Base-by-base conservation (phyloP, 2,888 invertebrate species). In the Lasioglossum lativentre region DNA sequence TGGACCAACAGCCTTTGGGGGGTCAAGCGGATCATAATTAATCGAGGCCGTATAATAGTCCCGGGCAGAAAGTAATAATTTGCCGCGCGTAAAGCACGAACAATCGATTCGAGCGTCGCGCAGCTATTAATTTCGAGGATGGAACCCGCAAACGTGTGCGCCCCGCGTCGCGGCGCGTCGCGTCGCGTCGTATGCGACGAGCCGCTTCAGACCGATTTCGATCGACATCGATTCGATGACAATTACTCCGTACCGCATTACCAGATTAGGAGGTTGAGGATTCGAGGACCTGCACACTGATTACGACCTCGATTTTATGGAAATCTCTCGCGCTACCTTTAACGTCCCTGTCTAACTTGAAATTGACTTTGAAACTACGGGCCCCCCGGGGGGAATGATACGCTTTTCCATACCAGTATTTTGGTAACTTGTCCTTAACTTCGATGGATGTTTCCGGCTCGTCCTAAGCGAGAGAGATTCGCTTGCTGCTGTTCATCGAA, bases 351-450 rank as follows among this genome's bases (percentile, higher is more conserved):
- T 74, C 52, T 34, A 82, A 78, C 83, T 84, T 84, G 59, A 84
- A 84, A 84, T 84, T 84, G 82, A 84, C 83, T 84, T 84, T 30
- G 77, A 70, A 84, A 84, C 83, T 84, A 82, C 68, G 27, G 16
- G 23, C 52, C 10, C 16, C 34, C n/a, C n/a, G n/a, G 34, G 5
- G 47, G 30, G 82, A 77, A 74, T 74, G 82, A 78, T 77, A 84
- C 77, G 83, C 59, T 82, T 47, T 70, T 56, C 40, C 71, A 77
- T 78, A 78, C 59, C 59, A 84, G 74, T 74, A 82, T 82, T 84
- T 82, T 70, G 73, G 40, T 40, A 82, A 84, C 77, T 82, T 78
- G 8, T n/a, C 59, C 40, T 47, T 59, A 77, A 84, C 77, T 77
- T 70, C 82, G 77, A 84, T 74, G 73, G 70, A 74, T 82, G 74